These are phyloP conservation scores for Zaprionus taronus DNA, from an alignment of 1,140 invertebrate species.

Conservation along the genomic window DNA sequence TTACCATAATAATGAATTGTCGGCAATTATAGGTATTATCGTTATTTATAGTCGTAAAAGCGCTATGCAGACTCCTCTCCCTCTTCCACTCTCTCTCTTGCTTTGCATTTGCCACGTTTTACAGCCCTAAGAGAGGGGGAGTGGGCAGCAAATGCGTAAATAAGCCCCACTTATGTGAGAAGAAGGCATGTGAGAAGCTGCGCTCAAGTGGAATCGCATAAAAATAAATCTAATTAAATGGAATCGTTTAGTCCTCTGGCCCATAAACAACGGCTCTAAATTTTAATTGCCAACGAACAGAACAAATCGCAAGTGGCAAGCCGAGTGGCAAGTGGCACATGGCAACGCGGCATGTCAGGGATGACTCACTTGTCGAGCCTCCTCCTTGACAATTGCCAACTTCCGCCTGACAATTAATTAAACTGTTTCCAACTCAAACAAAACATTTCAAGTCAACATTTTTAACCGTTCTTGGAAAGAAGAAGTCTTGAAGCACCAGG, in stretches of 20 bases:
- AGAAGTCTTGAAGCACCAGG: slow-evolving; percentile 10
- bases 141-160: slow-evolving; percentile 44
- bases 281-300: slow-evolving; percentile 56
- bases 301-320: slow-evolving; percentile 20
- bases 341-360: slow-evolving; percentile 22
- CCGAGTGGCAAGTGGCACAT: slow-evolving; percentile 1
- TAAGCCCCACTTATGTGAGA: slow-evolving; percentile 42
- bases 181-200: slow-evolving; percentile 11
- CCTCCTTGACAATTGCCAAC: slow-evolving; percentile 55
- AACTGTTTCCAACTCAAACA: slow-evolving; percentile 29
- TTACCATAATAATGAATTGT: slow-evolving; percentile 84
- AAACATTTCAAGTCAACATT: slow-evolving; percentile 32
- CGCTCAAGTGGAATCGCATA: slow-evolving; percentile 49
- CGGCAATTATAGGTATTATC: slow-evolving; percentile 84
- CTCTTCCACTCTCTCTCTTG: not conserved
- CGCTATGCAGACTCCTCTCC: slow-evolving; percentile 50
- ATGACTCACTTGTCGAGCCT: slow-evolving; percentile 31
- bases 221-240: slow-evolving; percentile 79
- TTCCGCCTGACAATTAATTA: slow-evolving; percentile 58
- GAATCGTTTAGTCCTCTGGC: slow-evolving; percentile 54
- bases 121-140: not conserved
- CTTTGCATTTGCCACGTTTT: slow-evolving; percentile 45
- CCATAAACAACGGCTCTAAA: slow-evolving; percentile 52
- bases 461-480: slow-evolving; percentile 19
- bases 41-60: slow-evolving; percentile 82